Evolutionary conservation across 2,113 vertebrate species (phyloP), one percentile per base, ranked within the genome.

Genomic region (Neodon shergylaensis): DNA sequence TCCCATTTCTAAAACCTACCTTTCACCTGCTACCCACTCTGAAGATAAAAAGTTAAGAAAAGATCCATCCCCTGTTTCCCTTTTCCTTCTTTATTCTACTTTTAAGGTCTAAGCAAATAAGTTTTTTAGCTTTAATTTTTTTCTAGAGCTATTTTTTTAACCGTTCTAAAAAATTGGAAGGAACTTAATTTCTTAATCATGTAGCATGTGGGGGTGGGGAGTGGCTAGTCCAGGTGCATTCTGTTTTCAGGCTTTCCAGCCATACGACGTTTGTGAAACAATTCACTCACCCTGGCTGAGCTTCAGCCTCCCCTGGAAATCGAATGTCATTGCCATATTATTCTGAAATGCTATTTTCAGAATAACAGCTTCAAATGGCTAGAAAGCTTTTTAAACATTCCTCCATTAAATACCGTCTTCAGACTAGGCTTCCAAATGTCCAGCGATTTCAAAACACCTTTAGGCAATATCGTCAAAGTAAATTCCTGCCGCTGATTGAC

Each of bases 381-480:
- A 92, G 97, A 96, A 97, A 97, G 96, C 96, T 97, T 98, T 97
- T 95, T 96, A 96, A 96, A 95, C 88, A 70, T 88, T 63, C 73
- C 36, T 92, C 95, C 86, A 95, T 98, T 97, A 97, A 98, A 97
- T 96, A 74, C 94, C 88, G 70, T 83, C 73, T 96, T 96, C 96
- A 96, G 93, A 94, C 76, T 49, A 94, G 78, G 54, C 82, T 96
- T 96, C 95, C 97, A 92, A 97, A 97, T 95, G 95, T 97, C 95
- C 97, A 95, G 92, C 91, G 90, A 97, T 95, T 97, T 92, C 96
- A 94, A 97, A 97, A 96, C 90, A 97, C 95, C 95, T 96, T 97
- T 95, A 97, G 96, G 96, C 96, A 94, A 98, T 97, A 95, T 95
- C 78, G 44, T 81, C 74, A 96, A 97, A 96, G 97, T 95, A 92